Evolutionary conservation across 2,888 invertebrate genomes (phyloP).

Genomic region (Lasioglossum pauxillum): DNA sequence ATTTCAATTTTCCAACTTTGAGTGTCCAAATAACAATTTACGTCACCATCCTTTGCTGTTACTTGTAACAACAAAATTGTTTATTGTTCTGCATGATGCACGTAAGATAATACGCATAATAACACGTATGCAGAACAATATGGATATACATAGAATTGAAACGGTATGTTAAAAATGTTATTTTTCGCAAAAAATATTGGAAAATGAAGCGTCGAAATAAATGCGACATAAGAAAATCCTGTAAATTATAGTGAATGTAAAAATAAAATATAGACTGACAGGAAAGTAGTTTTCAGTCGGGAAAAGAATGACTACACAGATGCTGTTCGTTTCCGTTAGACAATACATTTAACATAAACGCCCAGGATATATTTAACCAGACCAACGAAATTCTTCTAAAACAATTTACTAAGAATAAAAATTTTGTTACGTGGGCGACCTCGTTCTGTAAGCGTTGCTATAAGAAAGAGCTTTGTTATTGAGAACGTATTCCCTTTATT

Average conservation of each 20-base stretch:
- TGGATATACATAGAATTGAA: not conserved
- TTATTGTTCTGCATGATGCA: too few relatives aligned
- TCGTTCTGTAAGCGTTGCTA: not conserved
- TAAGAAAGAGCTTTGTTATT: not conserved
- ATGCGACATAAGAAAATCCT: not conserved
- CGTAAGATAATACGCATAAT: too few relatives aligned
- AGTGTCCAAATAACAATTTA: too few relatives aligned
- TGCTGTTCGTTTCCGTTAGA: not conserved
- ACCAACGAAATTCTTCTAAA: not conserved
- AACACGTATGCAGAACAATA: too few relatives aligned
- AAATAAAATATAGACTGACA: slow-evolving; percentile 7
- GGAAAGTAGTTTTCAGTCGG: not conserved
- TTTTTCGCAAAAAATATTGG: not conserved
- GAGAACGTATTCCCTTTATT: not conserved
- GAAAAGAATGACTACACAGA: not conserved
- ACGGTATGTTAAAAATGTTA: not conserved
- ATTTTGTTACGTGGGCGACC: not conserved
- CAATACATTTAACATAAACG: not conserved
- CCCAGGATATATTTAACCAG: not conserved
- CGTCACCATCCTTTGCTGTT: too few relatives aligned
- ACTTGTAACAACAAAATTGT: too few relatives aligned
- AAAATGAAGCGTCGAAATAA: not conserved
- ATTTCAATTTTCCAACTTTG: too few relatives aligned
- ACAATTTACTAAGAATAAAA: not conserved
- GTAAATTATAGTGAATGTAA: not conserved